These are phyloP conservation scores for Numenius phaeopus DNA, from an alignment of 2,797 vertebrate species.

Conservation along the genomic window DNA sequence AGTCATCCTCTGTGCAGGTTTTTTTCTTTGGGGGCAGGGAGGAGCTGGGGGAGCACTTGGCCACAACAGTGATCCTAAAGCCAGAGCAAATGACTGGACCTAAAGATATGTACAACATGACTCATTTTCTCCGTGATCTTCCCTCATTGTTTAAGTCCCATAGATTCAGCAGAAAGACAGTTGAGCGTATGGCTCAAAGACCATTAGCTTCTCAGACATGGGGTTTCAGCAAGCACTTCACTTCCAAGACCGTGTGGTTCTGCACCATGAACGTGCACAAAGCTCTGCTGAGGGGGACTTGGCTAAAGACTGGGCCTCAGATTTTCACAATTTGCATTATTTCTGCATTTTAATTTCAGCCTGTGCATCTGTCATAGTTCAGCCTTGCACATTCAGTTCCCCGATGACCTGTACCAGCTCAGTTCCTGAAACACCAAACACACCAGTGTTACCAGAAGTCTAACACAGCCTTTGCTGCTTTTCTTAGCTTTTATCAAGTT, in stretches of 20 bases:
- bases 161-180: neutral
- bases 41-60: neutral
- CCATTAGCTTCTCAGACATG: neutral
- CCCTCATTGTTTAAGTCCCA: neutral
- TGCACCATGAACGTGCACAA: neutral
- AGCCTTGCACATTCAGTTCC: neutral
- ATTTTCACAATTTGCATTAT: neutral
- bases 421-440: neutral
- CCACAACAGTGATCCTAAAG: neutral
- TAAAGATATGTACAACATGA: neutral
- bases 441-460: neutral
- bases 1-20: neutral
- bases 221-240: neutral
- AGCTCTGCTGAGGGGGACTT: neutral
- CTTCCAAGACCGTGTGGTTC: fast-evolving
- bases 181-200: neutral
- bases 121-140: neutral
- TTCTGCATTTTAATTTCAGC: neutral
- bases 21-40: neutral
- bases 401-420: neutral
- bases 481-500: neutral
- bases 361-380: neutral
- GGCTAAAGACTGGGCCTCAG: neutral
- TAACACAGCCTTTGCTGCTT: neutral
- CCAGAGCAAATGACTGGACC: neutral